A percentile compares a stretch with the other conserved stretches of the same genome.
phyloP scores from a whole-genome alignment of 1,140 invertebrate genomes.

The Drosophila fuyamai region DNA sequence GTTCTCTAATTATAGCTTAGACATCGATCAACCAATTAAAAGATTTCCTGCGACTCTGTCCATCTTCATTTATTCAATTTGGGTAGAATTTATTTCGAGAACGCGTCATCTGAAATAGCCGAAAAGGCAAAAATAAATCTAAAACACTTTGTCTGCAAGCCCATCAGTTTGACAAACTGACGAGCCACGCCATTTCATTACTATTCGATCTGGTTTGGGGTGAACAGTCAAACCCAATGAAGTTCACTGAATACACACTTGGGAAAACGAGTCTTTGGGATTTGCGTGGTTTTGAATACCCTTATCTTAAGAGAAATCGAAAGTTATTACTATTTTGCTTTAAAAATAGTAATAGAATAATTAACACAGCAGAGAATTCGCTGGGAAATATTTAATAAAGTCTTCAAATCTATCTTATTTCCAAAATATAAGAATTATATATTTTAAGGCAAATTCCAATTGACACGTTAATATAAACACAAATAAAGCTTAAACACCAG shows the following conservation, averaged over 20 bases:
- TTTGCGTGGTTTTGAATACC: not conserved
- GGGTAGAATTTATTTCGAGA: constrained; percentile 24
- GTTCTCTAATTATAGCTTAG: not conserved
- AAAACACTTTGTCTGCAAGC: constrained; percentile 31
- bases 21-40: not conserved
- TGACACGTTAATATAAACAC: not conserved
- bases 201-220: constrained; percentile 23
- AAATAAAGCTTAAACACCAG: not conserved
- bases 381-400: no score
- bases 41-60: constrained; percentile 9
- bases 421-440: no score
- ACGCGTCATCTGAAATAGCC: constrained; percentile 38
- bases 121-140: constrained; percentile 22
- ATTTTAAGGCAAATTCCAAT: not conserved
- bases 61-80: constrained; percentile 45
- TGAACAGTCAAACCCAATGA: constrained; percentile 29
- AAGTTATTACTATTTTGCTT: no score
- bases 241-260: constrained; percentile 35
- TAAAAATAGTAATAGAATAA: no score
- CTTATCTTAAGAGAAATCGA: not conserved
- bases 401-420: no score
- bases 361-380: no score
- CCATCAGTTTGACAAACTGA: constrained; percentile 32
- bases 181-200: constrained; percentile 39
- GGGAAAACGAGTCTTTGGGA: not conserved